Evolutionary conservation across 2,113 vertebrate genomes (phyloP), one percentile per base, ranked within the genome.

Genomic region (Podilymbus podiceps): DNA sequence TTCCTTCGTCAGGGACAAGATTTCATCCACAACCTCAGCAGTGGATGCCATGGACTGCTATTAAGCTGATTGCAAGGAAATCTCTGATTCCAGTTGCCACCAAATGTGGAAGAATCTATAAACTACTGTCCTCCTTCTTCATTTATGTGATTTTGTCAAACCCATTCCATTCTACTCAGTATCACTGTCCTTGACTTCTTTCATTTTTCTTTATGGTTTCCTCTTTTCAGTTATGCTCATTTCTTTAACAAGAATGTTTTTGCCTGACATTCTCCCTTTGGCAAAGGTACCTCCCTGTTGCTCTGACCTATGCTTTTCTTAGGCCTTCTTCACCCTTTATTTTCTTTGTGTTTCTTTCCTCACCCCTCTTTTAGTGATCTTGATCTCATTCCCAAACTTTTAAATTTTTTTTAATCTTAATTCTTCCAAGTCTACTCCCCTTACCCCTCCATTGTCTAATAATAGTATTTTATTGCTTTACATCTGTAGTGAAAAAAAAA

Each of bases 101-200:
- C 8, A 24, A 71, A 55, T 27, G 27, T 46, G 15, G 24, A 47
- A 53, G n/a, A 84, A 68, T 55, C 27, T 38, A 33, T 50, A 63
- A 80, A 84, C 22, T 74, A 24, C 31, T 85, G n/a, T 33, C 22
- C 11, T 15, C 17, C 40, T 87, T 9, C 60, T 78, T 77, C n/a
- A 55, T 66, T 72, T 0, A 60, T 47, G 83, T 64, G 2, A 19
- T 33, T 81, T 6, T 59, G 14, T 44, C n/a, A 91, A 89, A 84
- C 11, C 6, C 5, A 4, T 72, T 75, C 27, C 2, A 24, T 85
- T 52, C 40, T 58, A 19, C 27, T 53, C 1, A 0, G 4, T 55
- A 50, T 55, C 11, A 25, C 20, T 74, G 87, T 28, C 8, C 64
- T 62, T 13, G 5, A 27, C 7, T 62, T 66, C 12, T 78, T 76